Evolutionary conservation across 1,140 invertebrate genomes (phyloP).

Genomic region (Cherax quadricarinatus): DNA sequence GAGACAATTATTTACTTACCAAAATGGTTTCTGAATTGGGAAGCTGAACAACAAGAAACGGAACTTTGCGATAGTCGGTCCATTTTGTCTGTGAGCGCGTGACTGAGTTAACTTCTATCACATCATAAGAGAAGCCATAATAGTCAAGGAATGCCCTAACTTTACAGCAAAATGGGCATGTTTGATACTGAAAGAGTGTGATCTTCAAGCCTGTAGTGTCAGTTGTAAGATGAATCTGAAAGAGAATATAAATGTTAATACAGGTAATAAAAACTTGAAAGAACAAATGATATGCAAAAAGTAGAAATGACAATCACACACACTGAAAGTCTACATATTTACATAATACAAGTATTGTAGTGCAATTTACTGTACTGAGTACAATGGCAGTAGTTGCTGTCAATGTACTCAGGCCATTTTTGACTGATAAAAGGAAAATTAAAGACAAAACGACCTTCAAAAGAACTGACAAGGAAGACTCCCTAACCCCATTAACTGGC

Average conservation of each 20-base stretch:
- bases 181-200: conserved; percentile 96
- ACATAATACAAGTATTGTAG: too few species aligned
- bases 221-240: conserved; percentile 81
- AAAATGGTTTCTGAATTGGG: conserved; percentile 56
- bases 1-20: conserved; percentile 53
- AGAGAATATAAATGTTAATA: conserved; percentile 59
- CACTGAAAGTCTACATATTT: too few species aligned
- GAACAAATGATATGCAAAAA: too few species aligned
- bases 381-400: too few species aligned
- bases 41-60: conserved; percentile 90
- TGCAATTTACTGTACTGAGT: too few species aligned
- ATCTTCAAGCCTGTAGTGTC: conserved; percentile 88
- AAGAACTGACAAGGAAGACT: too few species aligned
- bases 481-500: too few species aligned
- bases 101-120: conserved; percentile 98
- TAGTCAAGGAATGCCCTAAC: conserved; percentile 95
- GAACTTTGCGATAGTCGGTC: conserved; percentile 97
- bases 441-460: too few species aligned
- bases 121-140: conserved; percentile 94
- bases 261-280: too few species aligned
- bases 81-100: conserved; percentile 93
- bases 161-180: conserved; percentile 99
- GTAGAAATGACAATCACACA: too few species aligned
- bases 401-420: too few species aligned
- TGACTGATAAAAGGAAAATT: too few species aligned